Evolutionary conservation across 2,888 invertebrate species (phyloP).

Genomic region (Microctonus hyperodae): DNA sequence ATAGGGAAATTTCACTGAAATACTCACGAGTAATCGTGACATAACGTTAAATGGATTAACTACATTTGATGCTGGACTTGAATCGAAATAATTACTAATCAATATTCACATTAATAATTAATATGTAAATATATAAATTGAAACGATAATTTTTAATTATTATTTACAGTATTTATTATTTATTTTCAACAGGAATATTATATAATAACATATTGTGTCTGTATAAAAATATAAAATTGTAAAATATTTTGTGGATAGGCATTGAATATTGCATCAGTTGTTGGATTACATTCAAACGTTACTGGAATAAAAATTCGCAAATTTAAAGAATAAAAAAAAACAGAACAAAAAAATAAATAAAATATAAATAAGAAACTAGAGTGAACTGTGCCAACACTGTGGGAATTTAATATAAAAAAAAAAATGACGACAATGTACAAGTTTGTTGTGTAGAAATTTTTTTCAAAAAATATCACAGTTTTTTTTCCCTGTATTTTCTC

Average conservation of each 20-base stretch:
- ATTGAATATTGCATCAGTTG: not conserved
- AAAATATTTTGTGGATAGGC: not conserved
- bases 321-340: not conserved
- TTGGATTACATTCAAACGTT: not conserved
- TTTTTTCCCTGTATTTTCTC: not conserved
- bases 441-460: not conserved
- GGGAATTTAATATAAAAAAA: slow-evolving; percentile 9
- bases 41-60: not conserved
- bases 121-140: no score
- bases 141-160: no score
- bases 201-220: not conserved
- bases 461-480: not conserved
- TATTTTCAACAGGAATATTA: not conserved
- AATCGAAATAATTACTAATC: no score
- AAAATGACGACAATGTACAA: no score
- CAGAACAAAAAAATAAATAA: not conserved
- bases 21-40: not conserved
- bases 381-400: not conserved
- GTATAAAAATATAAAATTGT: no score
- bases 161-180: not conserved
- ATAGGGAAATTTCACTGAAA: not conserved
- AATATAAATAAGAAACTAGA: not conserved
- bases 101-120: no score
- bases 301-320: not conserved
- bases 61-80: no score